Evolutionary conservation across 2,113 vertebrate genomes (phyloP).

Genomic region (Excalfactoria chinensis): DNA sequence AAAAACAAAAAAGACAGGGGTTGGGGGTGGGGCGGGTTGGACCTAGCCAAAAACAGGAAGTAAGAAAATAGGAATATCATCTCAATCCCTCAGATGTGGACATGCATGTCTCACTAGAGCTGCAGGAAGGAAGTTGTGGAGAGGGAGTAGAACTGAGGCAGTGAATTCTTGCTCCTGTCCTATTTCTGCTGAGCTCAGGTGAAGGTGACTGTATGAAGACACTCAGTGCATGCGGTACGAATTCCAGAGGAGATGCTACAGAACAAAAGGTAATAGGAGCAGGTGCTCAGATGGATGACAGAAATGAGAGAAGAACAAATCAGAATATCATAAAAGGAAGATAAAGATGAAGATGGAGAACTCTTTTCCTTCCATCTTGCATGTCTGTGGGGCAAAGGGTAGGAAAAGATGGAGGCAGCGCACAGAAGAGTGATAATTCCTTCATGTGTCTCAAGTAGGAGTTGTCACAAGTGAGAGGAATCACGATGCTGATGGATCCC

Average conservation of each 20-base stretch:
- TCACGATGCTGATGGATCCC: not conserved
- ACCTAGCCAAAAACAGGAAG: not conserved
- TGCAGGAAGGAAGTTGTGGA: constrained; percentile 44
- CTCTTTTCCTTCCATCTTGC: not conserved
- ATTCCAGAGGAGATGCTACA: not conserved
- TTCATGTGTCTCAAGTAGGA: not conserved
- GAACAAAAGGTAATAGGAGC: not conserved
- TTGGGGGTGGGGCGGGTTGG: no score
- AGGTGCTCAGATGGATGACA: not conserved
- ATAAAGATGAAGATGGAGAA: not conserved
- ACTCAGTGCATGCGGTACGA: no score
- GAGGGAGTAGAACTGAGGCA: not conserved
- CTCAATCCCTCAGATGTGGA: not conserved
- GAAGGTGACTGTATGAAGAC: not conserved
- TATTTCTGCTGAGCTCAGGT: not conserved
- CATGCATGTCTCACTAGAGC: not conserved
- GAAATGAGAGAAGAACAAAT: not conserved
- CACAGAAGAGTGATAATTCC: not conserved
- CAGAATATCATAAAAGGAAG: not conserved
- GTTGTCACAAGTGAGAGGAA: not conserved
- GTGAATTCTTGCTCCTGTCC: not conserved
- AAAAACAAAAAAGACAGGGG: not conserved
- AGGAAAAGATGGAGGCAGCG: not conserved
- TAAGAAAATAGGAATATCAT: constrained; percentile 13
- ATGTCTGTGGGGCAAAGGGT: not conserved